Evolutionary conservation across 2,797 vertebrate genomes (phyloP).

Genomic region (Pitangus sulphuratus): DNA sequence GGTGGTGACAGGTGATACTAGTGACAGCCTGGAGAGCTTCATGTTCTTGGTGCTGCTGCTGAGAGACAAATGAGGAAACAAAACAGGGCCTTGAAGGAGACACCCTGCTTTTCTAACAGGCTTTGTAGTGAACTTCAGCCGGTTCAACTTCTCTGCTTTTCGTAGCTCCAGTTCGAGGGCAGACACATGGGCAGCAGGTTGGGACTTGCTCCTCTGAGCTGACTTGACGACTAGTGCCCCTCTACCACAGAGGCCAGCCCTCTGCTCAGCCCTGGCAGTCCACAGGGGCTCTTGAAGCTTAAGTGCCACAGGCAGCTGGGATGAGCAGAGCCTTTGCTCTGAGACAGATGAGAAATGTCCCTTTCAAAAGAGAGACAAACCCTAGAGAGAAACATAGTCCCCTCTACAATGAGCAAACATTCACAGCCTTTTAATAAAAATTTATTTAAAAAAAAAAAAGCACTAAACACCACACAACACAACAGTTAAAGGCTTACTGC

Average conservation of each 20-base stretch:
- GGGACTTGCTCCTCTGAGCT: background rate
- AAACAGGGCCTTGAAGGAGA: background rate
- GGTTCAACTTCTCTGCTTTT: background rate
- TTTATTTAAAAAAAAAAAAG: background rate
- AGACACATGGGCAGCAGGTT: background rate
- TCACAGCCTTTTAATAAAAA: background rate
- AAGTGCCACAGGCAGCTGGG: fast-evolving
- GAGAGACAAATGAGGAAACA: background rate
- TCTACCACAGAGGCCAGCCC: background rate
- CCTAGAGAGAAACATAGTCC: fast-evolving
- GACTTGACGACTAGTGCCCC: background rate
- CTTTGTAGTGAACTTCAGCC: background rate
- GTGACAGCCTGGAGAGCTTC: background rate
- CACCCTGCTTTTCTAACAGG: background rate
- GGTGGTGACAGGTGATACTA: background rate
- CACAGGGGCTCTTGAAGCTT: fast-evolving
- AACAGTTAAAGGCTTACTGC: background rate
- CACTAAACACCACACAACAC: background rate
- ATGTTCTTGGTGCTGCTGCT: background rate
- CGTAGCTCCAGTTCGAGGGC: background rate
- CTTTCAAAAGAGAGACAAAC: background rate
- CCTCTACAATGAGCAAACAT: background rate
- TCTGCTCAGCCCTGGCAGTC: background rate
- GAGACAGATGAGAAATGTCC: background rate
- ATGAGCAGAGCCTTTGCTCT: background rate